These are phyloP conservation scores for Caligus rogercresseyi DNA, from an alignment of 1,140 invertebrate species.

Conservation along the genomic window DNA sequence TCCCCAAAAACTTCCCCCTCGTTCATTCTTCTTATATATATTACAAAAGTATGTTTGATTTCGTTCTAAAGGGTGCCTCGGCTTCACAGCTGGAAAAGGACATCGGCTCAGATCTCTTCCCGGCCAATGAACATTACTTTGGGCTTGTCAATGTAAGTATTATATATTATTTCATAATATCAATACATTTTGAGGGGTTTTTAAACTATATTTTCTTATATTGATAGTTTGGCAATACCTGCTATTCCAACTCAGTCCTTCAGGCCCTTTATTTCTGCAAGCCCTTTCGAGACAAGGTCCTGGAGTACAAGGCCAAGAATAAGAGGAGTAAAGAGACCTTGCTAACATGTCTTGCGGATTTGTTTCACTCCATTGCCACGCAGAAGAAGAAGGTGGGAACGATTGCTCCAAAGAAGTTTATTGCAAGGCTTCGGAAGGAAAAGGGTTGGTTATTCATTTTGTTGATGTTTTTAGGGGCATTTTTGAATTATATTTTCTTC, in stretches of 20 bases:
- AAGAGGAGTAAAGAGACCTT: slow-evolving; percentile 94
- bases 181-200: background rate
- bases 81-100: slow-evolving; percentile 93
- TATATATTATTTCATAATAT: background rate
- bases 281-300: slow-evolving; percentile 92
- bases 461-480: too few relatives aligned
- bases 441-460: slow-evolving; percentile 53
- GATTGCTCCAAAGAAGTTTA: slow-evolving; percentile 98
- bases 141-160: slow-evolving; percentile 89
- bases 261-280: slow-evolving; percentile 98
- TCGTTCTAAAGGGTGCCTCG: slow-evolving; percentile 67
- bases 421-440: slow-evolving; percentile 90
- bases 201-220: background rate
- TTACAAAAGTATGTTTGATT: slow-evolving; percentile 20
- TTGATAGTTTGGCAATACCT: slow-evolving; percentile 93
- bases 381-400: slow-evolving; percentile 99
- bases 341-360: slow-evolving; percentile 87
- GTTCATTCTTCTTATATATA: too few relatives aligned
- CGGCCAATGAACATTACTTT: slow-evolving; percentile 95
- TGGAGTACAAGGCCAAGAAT: slow-evolving; percentile 95
- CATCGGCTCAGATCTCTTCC: slow-evolving; percentile 90
- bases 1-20: too few relatives aligned
- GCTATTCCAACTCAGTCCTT: slow-evolving; percentile 97
- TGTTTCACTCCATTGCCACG: slow-evolving; percentile 96
- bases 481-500: background rate